phyloP scores from a whole-genome alignment of 2,888 invertebrate genomes.

The Cosmia trapezina region DNA sequence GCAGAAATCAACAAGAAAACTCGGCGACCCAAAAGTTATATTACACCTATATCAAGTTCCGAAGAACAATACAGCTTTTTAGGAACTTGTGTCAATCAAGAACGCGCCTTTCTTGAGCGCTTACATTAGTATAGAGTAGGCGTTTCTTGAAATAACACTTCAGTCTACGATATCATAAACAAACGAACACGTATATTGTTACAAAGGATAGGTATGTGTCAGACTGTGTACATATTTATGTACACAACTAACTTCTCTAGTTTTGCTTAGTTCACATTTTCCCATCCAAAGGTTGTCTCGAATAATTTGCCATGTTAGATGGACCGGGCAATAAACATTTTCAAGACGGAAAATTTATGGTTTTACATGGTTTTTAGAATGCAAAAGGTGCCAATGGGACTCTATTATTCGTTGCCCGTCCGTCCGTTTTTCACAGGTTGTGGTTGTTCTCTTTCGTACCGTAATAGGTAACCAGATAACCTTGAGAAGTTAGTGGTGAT shows the following conservation, averaged over 20 bases:
- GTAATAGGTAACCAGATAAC: background rate
- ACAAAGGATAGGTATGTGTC: background rate
- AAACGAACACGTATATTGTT: background rate
- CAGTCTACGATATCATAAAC: background rate
- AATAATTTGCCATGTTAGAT: background rate
- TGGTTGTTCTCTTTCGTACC: background rate
- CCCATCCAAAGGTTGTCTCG: background rate
- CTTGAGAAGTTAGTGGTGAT: no score
- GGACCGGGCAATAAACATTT: no score
- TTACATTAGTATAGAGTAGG: constrained; percentile 36
- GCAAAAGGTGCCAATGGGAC: background rate
- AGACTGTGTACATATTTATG: background rate
- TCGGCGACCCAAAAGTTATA: constrained; percentile 76
- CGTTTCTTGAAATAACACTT: constrained; percentile 31
- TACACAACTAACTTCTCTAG: background rate
- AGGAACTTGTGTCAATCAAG: constrained; percentile 73
- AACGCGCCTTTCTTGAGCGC: constrained; percentile 44
- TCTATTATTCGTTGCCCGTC: background rate
- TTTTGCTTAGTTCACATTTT: background rate
- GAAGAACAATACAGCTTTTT: constrained; percentile 70
- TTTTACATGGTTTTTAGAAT: background rate
- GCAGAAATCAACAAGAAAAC: constrained; percentile 69
- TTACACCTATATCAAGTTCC: constrained; percentile 74
- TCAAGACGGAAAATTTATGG: background rate
- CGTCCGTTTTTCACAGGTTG: background rate